These are phyloP conservation scores for Allacma fusca DNA, from an alignment of 2,888 invertebrate species.

Conservation along the genomic window DNA sequence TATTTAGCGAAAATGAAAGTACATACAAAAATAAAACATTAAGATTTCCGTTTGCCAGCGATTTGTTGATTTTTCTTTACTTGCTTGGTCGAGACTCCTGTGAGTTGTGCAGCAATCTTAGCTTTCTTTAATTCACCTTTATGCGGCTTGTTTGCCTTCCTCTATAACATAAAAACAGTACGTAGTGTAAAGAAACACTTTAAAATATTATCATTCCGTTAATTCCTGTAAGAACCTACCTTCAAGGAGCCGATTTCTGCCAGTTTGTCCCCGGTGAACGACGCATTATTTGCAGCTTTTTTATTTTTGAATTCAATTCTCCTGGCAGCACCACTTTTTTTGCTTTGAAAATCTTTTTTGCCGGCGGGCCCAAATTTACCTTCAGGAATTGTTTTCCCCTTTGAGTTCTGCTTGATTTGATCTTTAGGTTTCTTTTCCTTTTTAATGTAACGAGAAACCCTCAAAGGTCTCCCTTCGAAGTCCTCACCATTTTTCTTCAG, in stretches of 20 bases:
- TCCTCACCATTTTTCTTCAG: conserved; percentile 71
- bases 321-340: background rate
- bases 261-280: conserved; percentile 50
- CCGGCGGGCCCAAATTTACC: conserved; percentile 59
- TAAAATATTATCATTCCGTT: no score
- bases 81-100: conserved; percentile 41
- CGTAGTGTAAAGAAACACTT: no score
- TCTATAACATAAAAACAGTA: conserved; percentile 45
- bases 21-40: no score
- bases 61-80: background rate
- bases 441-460: conserved; percentile 67
- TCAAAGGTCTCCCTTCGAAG: conserved; percentile 70
- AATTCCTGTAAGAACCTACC: conserved; percentile 48
- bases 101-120: conserved; percentile 52
- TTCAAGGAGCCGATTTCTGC: conserved; percentile 58
- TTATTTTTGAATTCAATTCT: conserved; percentile 25
- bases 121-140: conserved; percentile 51
- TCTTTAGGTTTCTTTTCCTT: conserved; percentile 44
- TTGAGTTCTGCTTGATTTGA: conserved; percentile 37
- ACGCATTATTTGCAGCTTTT: background rate
- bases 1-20: no score
- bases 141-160: conserved; percentile 54
- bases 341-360: background rate
- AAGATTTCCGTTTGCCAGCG: background rate
- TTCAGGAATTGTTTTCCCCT: conserved; percentile 61